Conservation (phyloP, 1,140 invertebrate genomes). For the Conus betulinus region DNA sequence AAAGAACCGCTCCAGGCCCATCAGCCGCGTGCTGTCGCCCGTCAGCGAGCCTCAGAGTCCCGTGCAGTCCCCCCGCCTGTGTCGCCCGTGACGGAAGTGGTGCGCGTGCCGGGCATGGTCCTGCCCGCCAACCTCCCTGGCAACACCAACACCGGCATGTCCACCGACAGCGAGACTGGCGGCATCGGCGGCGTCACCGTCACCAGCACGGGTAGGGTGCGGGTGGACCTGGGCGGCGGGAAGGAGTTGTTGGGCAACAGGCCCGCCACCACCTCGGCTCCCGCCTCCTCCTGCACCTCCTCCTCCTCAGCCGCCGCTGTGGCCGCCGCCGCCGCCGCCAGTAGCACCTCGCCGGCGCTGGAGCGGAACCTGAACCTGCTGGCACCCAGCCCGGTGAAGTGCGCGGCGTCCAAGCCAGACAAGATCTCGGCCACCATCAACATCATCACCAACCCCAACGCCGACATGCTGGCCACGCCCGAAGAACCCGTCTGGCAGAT, state of each 20-base stretch:
- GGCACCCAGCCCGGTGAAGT: conserved; percentile 58
- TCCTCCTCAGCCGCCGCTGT: background rate
- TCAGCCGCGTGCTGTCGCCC: conserved; percentile 80
- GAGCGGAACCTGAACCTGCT: conserved; percentile 58
- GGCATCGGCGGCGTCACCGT: conserved; percentile 31
- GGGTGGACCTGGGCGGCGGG: conserved; percentile 26
- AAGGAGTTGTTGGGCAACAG: conserved; percentile 30
- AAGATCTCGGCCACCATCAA: conserved; percentile 68
- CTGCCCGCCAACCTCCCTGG: background rate
- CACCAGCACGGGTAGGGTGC: conserved; percentile 28
- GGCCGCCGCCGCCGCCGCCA: background rate
- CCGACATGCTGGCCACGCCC: conserved; percentile 61
- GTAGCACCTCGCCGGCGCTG: conserved; percentile 41
- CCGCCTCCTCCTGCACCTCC: conserved; percentile 27
- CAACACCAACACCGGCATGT: background rate
- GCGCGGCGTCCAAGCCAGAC: conserved; percentile 57
- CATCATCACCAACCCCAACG: conserved; percentile 71
- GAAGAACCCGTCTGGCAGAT: conserved; percentile 71
- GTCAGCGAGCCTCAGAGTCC: conserved; percentile 87
- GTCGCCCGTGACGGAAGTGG: conserved; percentile 85
- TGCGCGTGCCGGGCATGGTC: conserved; percentile 51
- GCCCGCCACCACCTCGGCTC: conserved; percentile 39
- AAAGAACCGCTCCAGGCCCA: conserved; percentile 71
- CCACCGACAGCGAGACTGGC: background rate
- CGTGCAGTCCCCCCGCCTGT: conserved; percentile 88